Percentiles rank a stretch among this genome's conserved stretches.
Evolutionary conservation across 2,113 vertebrate species (phyloP).

Genomic region (Semicossyphus pulcher): DNA sequence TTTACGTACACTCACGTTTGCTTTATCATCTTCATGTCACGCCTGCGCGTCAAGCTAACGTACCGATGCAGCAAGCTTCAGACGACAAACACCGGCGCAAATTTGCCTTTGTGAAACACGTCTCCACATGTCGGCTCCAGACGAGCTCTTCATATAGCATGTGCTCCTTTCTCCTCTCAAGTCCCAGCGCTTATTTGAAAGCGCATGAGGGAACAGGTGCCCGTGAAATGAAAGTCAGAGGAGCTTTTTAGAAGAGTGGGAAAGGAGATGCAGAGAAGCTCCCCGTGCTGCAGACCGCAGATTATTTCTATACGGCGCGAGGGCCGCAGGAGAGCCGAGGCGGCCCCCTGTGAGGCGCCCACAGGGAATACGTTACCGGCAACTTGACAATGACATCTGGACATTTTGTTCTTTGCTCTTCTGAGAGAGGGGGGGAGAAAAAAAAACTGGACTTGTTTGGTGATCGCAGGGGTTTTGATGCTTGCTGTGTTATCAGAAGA

Average conservation of each 20-base stretch:
- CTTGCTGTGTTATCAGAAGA: slow-evolving; percentile 75
- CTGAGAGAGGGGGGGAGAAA: background rate
- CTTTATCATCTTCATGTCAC: slow-evolving; percentile 33
- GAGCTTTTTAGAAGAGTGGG: slow-evolving; percentile 48
- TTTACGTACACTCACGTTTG: slow-evolving; percentile 16
- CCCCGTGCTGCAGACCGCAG: slow-evolving; percentile 55
- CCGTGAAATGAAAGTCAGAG: slow-evolving; percentile 80
- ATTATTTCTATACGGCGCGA: slow-evolving; percentile 59
- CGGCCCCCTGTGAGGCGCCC: slow-evolving; percentile 47
- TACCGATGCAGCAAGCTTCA: slow-evolving; percentile 35
- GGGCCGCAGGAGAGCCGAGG: slow-evolving; percentile 49
- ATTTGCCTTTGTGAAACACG: slow-evolving; percentile 51
- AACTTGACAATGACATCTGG: slow-evolving; percentile 68
- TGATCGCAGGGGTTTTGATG: slow-evolving; percentile 75
- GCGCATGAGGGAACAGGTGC: slow-evolving; percentile 74
- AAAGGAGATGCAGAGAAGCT: slow-evolving; percentile 56
- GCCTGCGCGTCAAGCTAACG: slow-evolving; percentile 39
- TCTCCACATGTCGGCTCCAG: slow-evolving; percentile 41
- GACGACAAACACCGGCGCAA: slow-evolving; percentile 47
- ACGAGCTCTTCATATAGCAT: slow-evolving; percentile 29
- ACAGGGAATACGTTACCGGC: slow-evolving; percentile 51
- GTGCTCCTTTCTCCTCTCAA: slow-evolving; percentile 25
- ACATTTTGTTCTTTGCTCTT: slow-evolving; percentile 68
- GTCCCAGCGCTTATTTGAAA: slow-evolving; percentile 62
- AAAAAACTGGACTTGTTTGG: slow-evolving; percentile 69